Evolutionary conservation across 2,888 invertebrate species (phyloP).

Genomic region (Pandemis cinnamomeana): DNA sequence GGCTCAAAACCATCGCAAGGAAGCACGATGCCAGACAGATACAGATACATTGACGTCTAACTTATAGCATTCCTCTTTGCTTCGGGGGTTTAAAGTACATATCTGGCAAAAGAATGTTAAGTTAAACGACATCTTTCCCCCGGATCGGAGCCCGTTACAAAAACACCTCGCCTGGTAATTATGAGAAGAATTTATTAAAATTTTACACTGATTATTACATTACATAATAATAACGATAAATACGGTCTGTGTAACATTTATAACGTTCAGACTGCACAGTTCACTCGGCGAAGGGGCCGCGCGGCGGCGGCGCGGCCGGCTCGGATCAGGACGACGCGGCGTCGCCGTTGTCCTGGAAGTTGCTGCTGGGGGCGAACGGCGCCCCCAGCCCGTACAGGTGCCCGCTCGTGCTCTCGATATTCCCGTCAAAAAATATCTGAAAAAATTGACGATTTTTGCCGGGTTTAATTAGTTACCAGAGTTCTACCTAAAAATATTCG

Average conservation of each 20-base stretch:
- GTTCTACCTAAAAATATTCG: no score
- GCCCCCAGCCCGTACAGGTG: conserved; percentile 98
- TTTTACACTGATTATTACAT: conserved; percentile 29
- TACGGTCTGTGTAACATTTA: conserved; percentile 16
- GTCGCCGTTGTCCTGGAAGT: conserved; percentile 88
- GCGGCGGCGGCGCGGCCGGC: conserved; percentile 47
- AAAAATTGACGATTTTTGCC: conserved; percentile 45
- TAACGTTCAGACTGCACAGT: conserved; percentile 32
- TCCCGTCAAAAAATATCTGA: conserved; percentile 99
- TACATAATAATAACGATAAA: conserved; percentile 30
- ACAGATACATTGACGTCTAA: no score
- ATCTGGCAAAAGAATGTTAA: no score
- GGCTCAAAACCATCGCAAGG: no score
- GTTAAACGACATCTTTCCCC: no score
- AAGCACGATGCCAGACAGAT: no score
- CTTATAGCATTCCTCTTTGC: no score
- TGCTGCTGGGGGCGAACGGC: conserved; percentile 90
- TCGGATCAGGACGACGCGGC: conserved; percentile 80
- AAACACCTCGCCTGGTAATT: conserved; percentile 6
- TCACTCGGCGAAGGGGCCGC: conserved; percentile 52
- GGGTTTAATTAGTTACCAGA: background rate
- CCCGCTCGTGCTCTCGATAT: conserved; percentile 98
- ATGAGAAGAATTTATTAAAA: conserved; percentile 25
- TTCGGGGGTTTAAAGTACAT: no score
- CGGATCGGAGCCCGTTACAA: background rate